These are phyloP conservation scores for Megalops atlanticus DNA, from an alignment of 2,113 vertebrate species.

Conservation along the genomic window DNA sequence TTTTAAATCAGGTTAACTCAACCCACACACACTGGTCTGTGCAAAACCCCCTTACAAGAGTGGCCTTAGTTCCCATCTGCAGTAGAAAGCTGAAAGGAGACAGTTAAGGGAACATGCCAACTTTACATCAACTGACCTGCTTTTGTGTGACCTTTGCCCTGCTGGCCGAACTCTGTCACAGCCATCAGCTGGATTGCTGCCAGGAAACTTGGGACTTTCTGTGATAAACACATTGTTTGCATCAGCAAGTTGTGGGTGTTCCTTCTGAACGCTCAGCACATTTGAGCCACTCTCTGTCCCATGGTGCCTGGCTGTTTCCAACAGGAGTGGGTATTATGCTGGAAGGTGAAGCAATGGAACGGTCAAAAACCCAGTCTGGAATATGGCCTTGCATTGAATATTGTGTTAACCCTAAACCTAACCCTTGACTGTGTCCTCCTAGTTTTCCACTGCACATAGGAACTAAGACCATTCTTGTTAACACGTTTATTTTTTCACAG, in stretches of 20 bases:
- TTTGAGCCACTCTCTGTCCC: slow-evolving; percentile 7
- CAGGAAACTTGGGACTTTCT: background rate
- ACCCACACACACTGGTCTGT: background rate
- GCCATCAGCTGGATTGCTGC: background rate
- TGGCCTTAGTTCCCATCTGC: no score
- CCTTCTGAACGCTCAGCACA: background rate
- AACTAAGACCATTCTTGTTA: no score
- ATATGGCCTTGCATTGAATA: no score
- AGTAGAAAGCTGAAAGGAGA: background rate
- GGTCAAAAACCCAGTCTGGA: background rate
- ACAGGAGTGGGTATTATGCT: background rate
- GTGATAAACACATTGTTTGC: background rate
- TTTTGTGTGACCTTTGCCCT: background rate
- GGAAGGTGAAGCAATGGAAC: background rate
- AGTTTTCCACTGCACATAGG: no score
- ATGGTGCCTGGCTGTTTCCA: background rate
- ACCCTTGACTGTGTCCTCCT: no score
- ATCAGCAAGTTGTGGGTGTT: slow-evolving; percentile 10
- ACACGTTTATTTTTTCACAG: no score
- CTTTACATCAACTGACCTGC: background rate
- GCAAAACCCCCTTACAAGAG: background rate
- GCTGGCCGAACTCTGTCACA: background rate
- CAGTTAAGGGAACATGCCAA: background rate
- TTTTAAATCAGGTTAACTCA: background rate
- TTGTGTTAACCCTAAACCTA: no score